phyloP scores from a whole-genome alignment of 2,797 vertebrate genomes.

The Petrocephalus sullivani region DNA sequence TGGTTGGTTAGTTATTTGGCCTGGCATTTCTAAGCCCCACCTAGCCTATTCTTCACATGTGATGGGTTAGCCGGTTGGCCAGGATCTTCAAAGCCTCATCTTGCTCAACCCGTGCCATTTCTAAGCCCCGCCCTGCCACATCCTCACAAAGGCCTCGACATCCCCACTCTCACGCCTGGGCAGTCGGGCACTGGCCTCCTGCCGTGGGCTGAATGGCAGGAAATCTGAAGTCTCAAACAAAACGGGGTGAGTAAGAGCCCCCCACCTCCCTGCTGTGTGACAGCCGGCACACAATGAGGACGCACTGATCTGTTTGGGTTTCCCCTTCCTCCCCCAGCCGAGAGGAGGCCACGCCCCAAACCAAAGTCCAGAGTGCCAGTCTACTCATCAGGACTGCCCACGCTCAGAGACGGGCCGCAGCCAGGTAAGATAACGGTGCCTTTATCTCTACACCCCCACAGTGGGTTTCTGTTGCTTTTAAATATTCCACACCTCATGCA shows the following conservation, averaged over 20 bases:
- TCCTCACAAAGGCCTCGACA: slow-evolving; percentile 17
- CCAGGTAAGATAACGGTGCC: not conserved
- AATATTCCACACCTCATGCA: not conserved
- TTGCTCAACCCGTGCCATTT: not conserved
- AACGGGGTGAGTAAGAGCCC: slow-evolving; percentile 47
- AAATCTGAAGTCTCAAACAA: slow-evolving; percentile 60
- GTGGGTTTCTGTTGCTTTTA: not conserved
- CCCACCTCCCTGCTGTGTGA: not conserved
- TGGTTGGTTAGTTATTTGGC: not conserved
- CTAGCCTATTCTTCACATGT: not conserved
- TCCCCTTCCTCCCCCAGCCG: slow-evolving; percentile 47
- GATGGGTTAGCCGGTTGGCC: not conserved
- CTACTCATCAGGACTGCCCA: not conserved
- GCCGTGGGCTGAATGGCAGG: slow-evolving; percentile 53
- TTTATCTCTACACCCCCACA: not conserved
- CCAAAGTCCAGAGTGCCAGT: not conserved
- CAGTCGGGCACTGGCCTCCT: slow-evolving; percentile 52
- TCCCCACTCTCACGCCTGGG: slow-evolving; percentile 43
- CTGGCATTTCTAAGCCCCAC: not conserved
- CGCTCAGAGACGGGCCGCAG: not conserved
- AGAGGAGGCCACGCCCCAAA: not conserved
- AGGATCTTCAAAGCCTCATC: not conserved
- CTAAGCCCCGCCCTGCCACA: slow-evolving; percentile 13
- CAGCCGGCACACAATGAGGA: slow-evolving; percentile 57
- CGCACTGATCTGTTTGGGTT: slow-evolving; percentile 48